Evolutionary conservation across 2,888 invertebrate species (phyloP).

Genomic region (Nebria salina): DNA sequence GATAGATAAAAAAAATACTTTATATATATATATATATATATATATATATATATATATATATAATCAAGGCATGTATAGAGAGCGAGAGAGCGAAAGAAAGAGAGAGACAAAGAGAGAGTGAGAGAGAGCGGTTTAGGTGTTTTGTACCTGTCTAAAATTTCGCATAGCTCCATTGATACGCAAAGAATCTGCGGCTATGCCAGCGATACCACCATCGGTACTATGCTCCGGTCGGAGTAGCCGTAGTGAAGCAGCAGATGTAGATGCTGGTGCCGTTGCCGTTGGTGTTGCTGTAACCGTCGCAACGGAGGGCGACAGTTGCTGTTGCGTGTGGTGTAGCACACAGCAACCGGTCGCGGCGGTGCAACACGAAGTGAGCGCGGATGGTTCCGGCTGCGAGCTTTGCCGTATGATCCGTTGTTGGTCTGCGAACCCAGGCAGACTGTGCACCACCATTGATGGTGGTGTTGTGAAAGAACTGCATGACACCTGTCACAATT

Average conservation of each 20-base stretch:
- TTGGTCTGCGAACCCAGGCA: slow-evolving; percentile 64
- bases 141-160: slow-evolving; percentile 90
- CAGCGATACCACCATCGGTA: slow-evolving; percentile 88
- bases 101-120: too few species aligned
- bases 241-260: slow-evolving; percentile 87
- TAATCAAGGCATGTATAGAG: background rate
- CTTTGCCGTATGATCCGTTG: slow-evolving; percentile 87
- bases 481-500: slow-evolving; percentile 61
- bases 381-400: slow-evolving; percentile 82
- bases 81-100: background rate
- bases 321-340: background rate
- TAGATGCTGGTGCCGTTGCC: slow-evolving; percentile 67
- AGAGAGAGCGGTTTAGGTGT: background rate
- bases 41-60: too few species aligned
- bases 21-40: too few species aligned
- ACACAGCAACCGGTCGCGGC: slow-evolving; percentile 57
- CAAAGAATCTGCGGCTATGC: slow-evolving; percentile 94
- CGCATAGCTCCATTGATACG: slow-evolving; percentile 96
- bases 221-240: slow-evolving; percentile 76
- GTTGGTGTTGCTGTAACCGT: slow-evolving; percentile 60
- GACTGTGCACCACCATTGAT: slow-evolving; percentile 77
- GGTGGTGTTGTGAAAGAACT: slow-evolving; percentile 74
- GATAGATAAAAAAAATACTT: too few species aligned
- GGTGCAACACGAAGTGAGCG: slow-evolving; percentile 65
- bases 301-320: background rate